Evolutionary conservation across 1,140 invertebrate species (phyloP), one percentile per base, ranked within the genome.

Genomic region (Venturia canescens): DNA sequence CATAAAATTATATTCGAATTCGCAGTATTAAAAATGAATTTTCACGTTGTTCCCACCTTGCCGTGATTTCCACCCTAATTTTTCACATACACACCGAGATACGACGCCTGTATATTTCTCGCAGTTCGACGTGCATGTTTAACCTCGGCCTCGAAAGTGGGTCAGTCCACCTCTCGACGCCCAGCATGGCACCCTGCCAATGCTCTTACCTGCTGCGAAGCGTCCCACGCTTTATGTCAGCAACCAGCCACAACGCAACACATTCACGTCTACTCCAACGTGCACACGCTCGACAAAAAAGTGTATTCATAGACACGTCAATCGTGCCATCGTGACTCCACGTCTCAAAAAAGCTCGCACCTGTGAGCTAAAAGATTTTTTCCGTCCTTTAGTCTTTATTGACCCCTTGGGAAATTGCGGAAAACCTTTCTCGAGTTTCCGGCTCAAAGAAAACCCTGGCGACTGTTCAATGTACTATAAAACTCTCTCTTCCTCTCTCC

Each of bases 161-260:
- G 87, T 88, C 87, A 87, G 88, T 88, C 86, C 83, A 83, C 82
- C 78, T 50, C 48, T 34, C 31, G 34, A 27, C 72, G 53, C 26
- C 48, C 80, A 69, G 67, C 74, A 67, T 88, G 87, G 88, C 87
- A 88, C 67, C 18, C 81, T 85, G 87, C 87, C 88, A 89, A 87
- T 83, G 82, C 79, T 87, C 86, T 88, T 86, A 87, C 87, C 84
- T 88, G 88, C 78, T 88, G 88, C 78, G 80, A 82, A 79, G 34
- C 75, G 78, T 87, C 80, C 82, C 86, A 84, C 77, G 81, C 70
- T 38, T 80, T 74, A 74, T 74, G 50, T 57, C 71, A 74, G 21
- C 48, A 23, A 5, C 23, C 71, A 16, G 16, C 44, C 44, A 57
- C 53, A 21, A 57, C 7, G 18, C 16, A 3, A 27, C 67, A 70